Base-by-base conservation (phyloP, 2,797 vertebrate species). In the Sebastes wilsoni region DNA sequence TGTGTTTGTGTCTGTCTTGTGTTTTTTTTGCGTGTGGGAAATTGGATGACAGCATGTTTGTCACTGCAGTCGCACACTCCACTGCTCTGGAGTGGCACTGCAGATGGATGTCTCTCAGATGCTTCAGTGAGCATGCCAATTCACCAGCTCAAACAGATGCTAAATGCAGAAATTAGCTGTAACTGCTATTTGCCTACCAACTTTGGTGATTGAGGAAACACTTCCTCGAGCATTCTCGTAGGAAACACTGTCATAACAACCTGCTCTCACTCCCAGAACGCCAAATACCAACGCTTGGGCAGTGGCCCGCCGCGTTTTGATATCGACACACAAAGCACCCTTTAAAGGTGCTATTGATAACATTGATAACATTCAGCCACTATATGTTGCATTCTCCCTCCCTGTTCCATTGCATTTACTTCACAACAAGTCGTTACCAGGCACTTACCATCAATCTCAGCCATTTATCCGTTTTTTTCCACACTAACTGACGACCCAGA, bases 41-140 rank as follows among this genome's bases (percentile, higher is more conserved):
- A 90, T 81, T 72, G 86, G 81, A 88, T 91, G 92, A 93, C 94
- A 93, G 93, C 86, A 62, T 55, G 87, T 92, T 90, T 91, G 93
- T 92, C 89, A 93, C 75, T 65, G 79, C 60, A 72, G 92, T 91
- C 79, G 64, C 88, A 89, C 89, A 89, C 89, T 90, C 86, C 74
- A 54, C 67, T 69, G 89, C 90, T 88, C 91, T 87, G 84, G 87
- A 88, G 83, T 87, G 89, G 81, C 81, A 79, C 87, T 88, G 88
- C 92, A 94, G 94, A 95, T 91, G 92, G 90, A 91, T 89, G 89
- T 91, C 85, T 91, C 86, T 93, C 91, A 81, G 79, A 91, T 59
- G 88, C 93, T 84, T 85, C 82, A 75, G 79, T 81, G 82, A 80
- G 58, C 82, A 78, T 85, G 85, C 83, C 89, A 88, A 84, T 85